Conservation (phyloP, 2,888 invertebrate genomes). For the Drosophila nigricruria region DNA sequence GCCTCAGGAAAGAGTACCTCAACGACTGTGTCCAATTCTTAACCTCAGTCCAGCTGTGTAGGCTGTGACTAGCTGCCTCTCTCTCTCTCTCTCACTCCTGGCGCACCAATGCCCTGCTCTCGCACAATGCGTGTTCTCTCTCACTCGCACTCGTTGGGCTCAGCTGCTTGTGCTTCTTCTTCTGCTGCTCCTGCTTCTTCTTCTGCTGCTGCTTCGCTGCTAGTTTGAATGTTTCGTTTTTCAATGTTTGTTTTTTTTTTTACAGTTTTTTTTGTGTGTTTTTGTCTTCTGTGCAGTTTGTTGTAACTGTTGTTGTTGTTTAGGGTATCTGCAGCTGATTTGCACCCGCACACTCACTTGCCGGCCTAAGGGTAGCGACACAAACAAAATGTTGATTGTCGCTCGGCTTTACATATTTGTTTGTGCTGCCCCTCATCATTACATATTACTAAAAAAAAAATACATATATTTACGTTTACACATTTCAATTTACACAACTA, state of each 20-base stretch:
- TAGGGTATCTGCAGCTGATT: slow-evolving; percentile 8
- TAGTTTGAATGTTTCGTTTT: not conserved
- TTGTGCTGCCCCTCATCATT: slow-evolving; percentile 63
- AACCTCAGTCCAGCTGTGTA: not conserved
- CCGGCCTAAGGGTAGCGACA: slow-evolving; percentile 49
- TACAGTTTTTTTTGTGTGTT: not conserved
- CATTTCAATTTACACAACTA: slow-evolving; percentile 27
- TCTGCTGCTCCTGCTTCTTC: too few relatives aligned
- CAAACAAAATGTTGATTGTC: slow-evolving; percentile 56
- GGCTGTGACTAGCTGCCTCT: not conserved
- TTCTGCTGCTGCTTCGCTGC: too few relatives aligned
- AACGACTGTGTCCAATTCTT: slow-evolving; percentile 63
- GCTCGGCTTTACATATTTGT: slow-evolving; percentile 59
- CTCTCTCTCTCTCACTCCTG: too few relatives aligned
- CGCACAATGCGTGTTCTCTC: too few relatives aligned
- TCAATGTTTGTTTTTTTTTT: not conserved
- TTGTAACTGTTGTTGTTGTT: not conserved
- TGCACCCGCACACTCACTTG: slow-evolving; percentile 21
- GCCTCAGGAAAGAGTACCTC: slow-evolving; percentile 69
- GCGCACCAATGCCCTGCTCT: too few relatives aligned
- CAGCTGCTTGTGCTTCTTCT: too few relatives aligned
- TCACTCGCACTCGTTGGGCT: too few relatives aligned
- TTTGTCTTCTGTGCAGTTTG: not conserved
- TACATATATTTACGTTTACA: slow-evolving; percentile 9
- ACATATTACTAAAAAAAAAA: slow-evolving; percentile 31